A percentile compares a stretch with the other conserved stretches of the same genome.
These are phyloP conservation scores for Carassius gibelio DNA, from an alignment of 2,113 vertebrate species.

Conservation along the genomic window DNA sequence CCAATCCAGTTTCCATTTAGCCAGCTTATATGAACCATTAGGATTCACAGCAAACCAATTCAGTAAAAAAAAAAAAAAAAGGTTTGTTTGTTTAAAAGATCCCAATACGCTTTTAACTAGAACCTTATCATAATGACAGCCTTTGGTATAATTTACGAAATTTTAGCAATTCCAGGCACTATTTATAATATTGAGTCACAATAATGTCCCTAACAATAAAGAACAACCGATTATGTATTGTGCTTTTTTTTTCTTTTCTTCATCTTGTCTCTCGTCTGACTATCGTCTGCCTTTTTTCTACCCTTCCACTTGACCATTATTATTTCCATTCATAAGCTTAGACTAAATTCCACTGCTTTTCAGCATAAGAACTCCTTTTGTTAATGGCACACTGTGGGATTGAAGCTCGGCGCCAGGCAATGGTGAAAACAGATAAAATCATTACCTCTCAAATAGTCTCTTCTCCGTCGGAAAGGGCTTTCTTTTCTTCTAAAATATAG, in stretches of 20 bases:
- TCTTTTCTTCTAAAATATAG: constrained; percentile 88
- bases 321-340: constrained; percentile 80
- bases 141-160: neutral
- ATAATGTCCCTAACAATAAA: constrained; percentile 48
- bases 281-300: constrained; percentile 70
- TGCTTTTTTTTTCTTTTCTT: constrained; percentile 40
- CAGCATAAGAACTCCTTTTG: constrained; percentile 82
- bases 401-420: constrained; percentile 78
- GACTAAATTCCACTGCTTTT: constrained; percentile 74
- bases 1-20: neutral
- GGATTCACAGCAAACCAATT: neutral
- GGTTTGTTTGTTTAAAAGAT: neutral
- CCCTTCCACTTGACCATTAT: constrained; percentile 73
- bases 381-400: constrained; percentile 90
- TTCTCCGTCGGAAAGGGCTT: constrained; percentile 91
- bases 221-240: constrained; percentile 45
- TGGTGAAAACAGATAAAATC: constrained; percentile 91
- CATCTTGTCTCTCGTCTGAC: constrained; percentile 40
- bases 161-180: constrained; percentile 1
- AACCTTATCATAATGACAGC: constrained; percentile 1
- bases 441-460: constrained; percentile 92
- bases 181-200: constrained; percentile 47
- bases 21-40: neutral
- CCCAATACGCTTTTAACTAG: neutral
- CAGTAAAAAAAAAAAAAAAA: neutral